Base-by-base conservation (phyloP, 2,113 vertebrate species). In the Athene cunicularia region DNA sequence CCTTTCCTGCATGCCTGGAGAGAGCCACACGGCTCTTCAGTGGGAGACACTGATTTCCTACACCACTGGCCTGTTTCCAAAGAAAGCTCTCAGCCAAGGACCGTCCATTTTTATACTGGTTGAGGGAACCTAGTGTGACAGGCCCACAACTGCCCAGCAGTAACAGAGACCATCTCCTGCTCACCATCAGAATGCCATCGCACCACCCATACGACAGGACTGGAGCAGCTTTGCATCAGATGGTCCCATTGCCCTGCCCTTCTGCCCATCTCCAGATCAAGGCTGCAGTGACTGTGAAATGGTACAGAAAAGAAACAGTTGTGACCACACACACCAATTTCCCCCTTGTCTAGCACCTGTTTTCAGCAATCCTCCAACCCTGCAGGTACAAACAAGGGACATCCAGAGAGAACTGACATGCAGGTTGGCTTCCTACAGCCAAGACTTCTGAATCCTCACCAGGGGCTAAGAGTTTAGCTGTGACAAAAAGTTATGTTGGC, bases 11-110 rank as follows among this genome's bases (percentile, higher is more conserved):
- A 11, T 0, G 1, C 39, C 59, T 45, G 43, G 37, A 59, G 43
- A 26, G 50, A 49, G 56, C 35, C 15, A 4, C 64, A 6, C 0
- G 0, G 52, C 47, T 35, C 27, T 12, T 43, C 71, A 5, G 6
- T 14, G 43, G 58, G 27, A 85, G 27, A 24, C 2, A 12, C 28
- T 13, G 17, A 26, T 22, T 50, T 50, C 75, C 45, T n/a, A 12
- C n/a, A n/a, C 6, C 35, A 12, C 37, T 11, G 11, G 19, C 52
- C 32, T 26, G 2, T 32, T 63, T 28, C 70, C 16, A 28, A 75
- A 60, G 24, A 7, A 58, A n/a, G 28, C 55, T 27, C 56, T 49
- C 49, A 43, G 62, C 55, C 55, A 45, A 37, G 15, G 70, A 32
- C 63, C 28, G n/a, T 35, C 55, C 30, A 15, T 55, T 55, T 41